Base-by-base conservation (phyloP, 2,113 vertebrate genomes). In the Ahaetulla prasina region DNA sequence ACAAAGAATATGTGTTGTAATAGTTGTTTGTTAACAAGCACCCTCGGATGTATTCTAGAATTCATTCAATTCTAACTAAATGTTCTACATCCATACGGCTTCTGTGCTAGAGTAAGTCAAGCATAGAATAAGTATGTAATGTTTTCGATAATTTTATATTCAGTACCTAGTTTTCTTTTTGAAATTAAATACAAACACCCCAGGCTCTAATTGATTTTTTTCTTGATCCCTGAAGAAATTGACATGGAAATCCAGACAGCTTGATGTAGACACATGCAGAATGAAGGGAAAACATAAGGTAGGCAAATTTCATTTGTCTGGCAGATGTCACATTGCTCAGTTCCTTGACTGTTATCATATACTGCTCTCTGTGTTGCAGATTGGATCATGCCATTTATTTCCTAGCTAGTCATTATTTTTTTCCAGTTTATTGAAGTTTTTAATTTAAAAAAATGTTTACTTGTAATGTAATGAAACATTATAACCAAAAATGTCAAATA, bases 201-300 rank as follows among this genome's bases (percentile, higher is more conserved):
- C 95, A 96, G 92, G 92, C 92, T 95, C 90, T 97, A 96, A 97
- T 97, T 97, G 96, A 97, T 96, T 96, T 98, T 95, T 96, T 95
- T 96, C 95, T 96, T 96, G 95, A 96, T 97, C 95, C 94, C 97
- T 94, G 85, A 97, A 99, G 99, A 99, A 99, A 98, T 96, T 99
- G 97, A 99, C 99, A 35, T 99, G 99, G 99, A 99, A 99, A 98
- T 99, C 99, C 97, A 99, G 98, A 96, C 99, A 99, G 97, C 98
- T 98, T 87, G 99, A 99, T 91, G 98, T 99, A 97, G 99, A 99
- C 97, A 99, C 99, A 35, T 99, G 99, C 97, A 98, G 99, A 98
- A 99, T 99, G 99, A 99, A 99, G 97, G 99, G 99, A 74, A 99
- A 99, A 96, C 99, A 99, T 96, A 99, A 99, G 99, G 99, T 99